Percentiles rank a stretch among this genome's conserved stretches.
Evolutionary conservation across 2,797 vertebrate genomes (phyloP).

Genomic region (Crax fasciolata): DNA sequence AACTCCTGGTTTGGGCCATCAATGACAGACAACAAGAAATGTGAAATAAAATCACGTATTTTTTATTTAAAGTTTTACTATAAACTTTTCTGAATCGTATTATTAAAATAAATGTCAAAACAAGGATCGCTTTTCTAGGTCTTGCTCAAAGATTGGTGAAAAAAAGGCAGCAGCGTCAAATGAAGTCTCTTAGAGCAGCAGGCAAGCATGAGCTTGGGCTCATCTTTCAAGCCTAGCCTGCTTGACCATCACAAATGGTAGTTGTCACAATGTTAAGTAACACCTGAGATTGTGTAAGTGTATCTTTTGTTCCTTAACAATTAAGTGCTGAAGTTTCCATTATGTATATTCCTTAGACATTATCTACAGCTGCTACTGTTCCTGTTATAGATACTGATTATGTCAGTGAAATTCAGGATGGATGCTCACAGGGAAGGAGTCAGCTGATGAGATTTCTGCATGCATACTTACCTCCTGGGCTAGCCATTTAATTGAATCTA

Average conservation of each 20-base stretch:
- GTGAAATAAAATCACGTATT: not conserved
- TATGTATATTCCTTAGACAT: not conserved
- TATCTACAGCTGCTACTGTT: not conserved
- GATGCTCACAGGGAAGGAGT: not conserved
- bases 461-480: constrained; percentile 28
- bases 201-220: accelerated
- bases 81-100: not conserved
- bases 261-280: not conserved
- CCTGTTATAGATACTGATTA: not conserved
- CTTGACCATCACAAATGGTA: not conserved
- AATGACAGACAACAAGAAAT: not conserved
- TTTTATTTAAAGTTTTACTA: not conserved
- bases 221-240: not conserved
- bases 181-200: not conserved
- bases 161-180: not conserved
- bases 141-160: not conserved
- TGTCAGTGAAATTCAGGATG: constrained; percentile 22
- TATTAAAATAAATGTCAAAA: not conserved
- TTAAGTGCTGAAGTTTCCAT: not conserved
- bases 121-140: not conserved
- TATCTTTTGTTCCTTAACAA: not conserved
- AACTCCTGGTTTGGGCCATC: not conserved
- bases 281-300: not conserved
- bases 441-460: constrained; percentile 11
- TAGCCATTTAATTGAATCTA: constrained; percentile 73